Conservation (phyloP, 2,888 invertebrate genomes). For the Halictus quadricinctus region DNA sequence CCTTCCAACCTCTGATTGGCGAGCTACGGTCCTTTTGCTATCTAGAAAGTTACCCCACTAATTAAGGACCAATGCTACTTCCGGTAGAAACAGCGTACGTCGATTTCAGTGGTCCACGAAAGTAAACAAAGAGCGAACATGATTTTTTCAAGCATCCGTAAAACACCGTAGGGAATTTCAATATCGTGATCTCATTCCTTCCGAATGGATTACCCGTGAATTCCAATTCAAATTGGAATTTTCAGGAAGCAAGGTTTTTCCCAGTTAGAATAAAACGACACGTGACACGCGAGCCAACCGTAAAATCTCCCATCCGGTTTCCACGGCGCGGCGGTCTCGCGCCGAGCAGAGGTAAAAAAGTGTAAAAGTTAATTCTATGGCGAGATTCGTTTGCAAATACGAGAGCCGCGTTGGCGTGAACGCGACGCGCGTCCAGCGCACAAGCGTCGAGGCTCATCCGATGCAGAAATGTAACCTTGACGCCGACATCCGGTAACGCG, state of each 20-base stretch:
- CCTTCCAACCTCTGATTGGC: neutral
- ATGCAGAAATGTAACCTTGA: constrained; percentile 20
- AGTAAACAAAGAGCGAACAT: neutral
- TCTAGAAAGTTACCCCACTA: too few relatives aligned
- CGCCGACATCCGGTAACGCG: constrained; percentile 31
- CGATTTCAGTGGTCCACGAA: too few relatives aligned
- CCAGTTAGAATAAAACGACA: neutral
- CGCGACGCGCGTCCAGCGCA: neutral
- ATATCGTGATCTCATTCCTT: neutral
- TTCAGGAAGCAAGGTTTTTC: neutral
- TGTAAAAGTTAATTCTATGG: neutral
- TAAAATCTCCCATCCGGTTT: neutral
- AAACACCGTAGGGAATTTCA: neutral
- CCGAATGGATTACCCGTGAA: neutral
- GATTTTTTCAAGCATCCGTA: neutral
- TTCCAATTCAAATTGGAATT: neutral
- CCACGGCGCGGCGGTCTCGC: neutral
- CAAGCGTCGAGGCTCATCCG: neutral
- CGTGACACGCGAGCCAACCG: neutral
- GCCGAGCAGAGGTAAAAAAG: neutral
- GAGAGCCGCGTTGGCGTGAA: neutral
- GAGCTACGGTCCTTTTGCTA: neutral
- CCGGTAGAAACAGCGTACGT: neutral
- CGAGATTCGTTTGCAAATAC: constrained; percentile 5
- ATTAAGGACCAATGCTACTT: too few relatives aligned